Base-by-base conservation (phyloP, 2,113 vertebrate genomes). In the Pseudopodoces humilis region DNA sequence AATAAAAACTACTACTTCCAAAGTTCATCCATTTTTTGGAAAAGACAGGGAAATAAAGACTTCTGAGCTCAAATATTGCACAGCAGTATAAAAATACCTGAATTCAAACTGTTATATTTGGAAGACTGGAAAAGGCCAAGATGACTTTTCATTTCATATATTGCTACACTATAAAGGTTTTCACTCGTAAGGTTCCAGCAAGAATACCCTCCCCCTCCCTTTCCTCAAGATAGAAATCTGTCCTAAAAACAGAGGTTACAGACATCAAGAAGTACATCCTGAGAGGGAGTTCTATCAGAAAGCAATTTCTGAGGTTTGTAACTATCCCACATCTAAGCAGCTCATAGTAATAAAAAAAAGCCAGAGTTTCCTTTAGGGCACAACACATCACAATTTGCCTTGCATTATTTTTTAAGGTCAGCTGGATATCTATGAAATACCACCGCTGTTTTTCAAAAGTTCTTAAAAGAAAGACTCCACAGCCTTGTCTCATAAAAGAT, bases 71-170 rank as follows among this genome's bases (percentile, higher is more conserved):
- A 49, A 72, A 56, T 41, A 65, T 25, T 39, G 17, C 46, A 83
- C 10, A 92, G 52, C 14, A 67, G 18, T 39, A 65, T 22, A 82
- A 90, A 94, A 94, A 58, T n/a, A 60, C 6, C 37, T 41, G n/a
- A 47, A 82, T 55, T 82, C 46, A 55, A 67, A 75, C 28, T 85
- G 27, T 69, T 67, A 10, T 22, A 69, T 53, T 46, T 70, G 30
- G 27, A 86, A 88, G n/a, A 81, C 23, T 41, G 52, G 53, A 93
- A 92, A 95, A 93, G 55, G 39, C 56, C 70, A 90, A 83, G 72
- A 74, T 28, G 31, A 79, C 80, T 74, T 88, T 86, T 77, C n/a
- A 74, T 72, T 85, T 59, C 16, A 59, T 37, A 2, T 71, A 86
- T 33, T 7, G 9, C 18, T 80, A 67, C 41, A 20, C 31, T 76